Percentiles rank a stretch among this genome's conserved stretches.
Evolutionary conservation across 2,888 invertebrate genomes (phyloP).

Genomic region (Ligdia adustata): DNA sequence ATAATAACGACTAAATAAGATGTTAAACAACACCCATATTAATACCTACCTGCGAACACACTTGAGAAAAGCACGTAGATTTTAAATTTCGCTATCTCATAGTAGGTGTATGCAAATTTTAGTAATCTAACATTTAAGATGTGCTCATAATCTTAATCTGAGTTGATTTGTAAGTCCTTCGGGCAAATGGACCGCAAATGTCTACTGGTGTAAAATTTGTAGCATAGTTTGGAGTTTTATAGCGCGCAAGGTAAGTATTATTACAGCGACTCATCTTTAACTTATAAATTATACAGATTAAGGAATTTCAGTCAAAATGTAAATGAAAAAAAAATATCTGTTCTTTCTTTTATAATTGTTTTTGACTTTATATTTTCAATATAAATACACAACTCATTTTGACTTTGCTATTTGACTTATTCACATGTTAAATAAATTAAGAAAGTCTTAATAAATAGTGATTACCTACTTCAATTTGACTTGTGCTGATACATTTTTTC

Average conservation of each 20-base stretch:
- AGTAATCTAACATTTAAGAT: slow-evolving; percentile 20
- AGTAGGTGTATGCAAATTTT: slow-evolving; percentile 20
- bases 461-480: too few species aligned
- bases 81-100: slow-evolving; percentile 2
- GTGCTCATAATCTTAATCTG: slow-evolving; percentile 11
- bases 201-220: slow-evolving; percentile 14
- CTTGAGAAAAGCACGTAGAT: slow-evolving; percentile 18
- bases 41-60: too few species aligned
- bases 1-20: neutral
- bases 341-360: too few species aligned
- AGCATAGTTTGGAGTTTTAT: slow-evolving; percentile 2
- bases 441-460: too few species aligned
- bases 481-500: too few species aligned
- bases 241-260: neutral
- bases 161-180: slow-evolving; percentile 14
- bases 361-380: too few species aligned
- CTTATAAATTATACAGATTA: neutral
- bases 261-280: neutral
- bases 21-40: slow-evolving; percentile 1
- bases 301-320: too few species aligned
- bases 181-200: slow-evolving; percentile 11
- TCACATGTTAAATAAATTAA: too few species aligned
- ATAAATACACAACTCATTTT: too few species aligned
- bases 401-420: too few species aligned
- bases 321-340: too few species aligned